Evolutionary conservation across 2,797 vertebrate genomes (phyloP), one percentile per base, ranked within the genome.

Genomic region (Pteronotus mesoamericanus): DNA sequence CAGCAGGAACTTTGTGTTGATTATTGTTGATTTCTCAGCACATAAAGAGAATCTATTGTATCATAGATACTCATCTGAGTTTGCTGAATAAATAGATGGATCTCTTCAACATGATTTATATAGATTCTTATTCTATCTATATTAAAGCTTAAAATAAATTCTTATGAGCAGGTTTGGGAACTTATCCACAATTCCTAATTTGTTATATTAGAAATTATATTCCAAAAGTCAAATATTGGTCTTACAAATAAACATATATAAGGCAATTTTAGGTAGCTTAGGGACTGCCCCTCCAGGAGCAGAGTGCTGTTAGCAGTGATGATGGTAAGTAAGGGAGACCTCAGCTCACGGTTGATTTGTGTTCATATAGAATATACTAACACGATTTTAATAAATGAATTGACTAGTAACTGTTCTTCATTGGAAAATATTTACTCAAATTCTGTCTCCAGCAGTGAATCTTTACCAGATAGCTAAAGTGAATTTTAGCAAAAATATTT

Each of bases 131-230:
- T 79, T 78, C 48, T 91, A 74, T 29, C 55, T 74, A 34, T 61
- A 88, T 39, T 82, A 88, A 88, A 51, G 32, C 39, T 92, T 92
- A 92, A 92, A 90, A 80, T n/a, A 78, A 82, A 19, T 92, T 86
- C 59, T 87, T 69, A 42, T 16, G 69, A 83, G 19, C 18, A 84
- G 32, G 22, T 75, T 92, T 90, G 44, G 75, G 72, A 69, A 84
- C 53, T 64, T 79, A 75, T 10, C 26, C 59, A 91, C 2, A 37
- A 57, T 85, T 86, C 91, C 8, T 77, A 82, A 78, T 68, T 94
- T 68, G 12, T 53, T 66, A 69, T 79, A 53, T 53, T 96, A n/a
- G 68, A 89, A 86, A 71, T 77, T 86, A 68, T 61, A 79, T 57
- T 46, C 39, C 24, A 74, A n/a, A 34, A 66, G 11, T 66, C 34